Percentiles rank a stretch among this genome's conserved stretches.
Conservation (phyloP, 2,888 invertebrate species). For the Byasa hedistus region DNA sequence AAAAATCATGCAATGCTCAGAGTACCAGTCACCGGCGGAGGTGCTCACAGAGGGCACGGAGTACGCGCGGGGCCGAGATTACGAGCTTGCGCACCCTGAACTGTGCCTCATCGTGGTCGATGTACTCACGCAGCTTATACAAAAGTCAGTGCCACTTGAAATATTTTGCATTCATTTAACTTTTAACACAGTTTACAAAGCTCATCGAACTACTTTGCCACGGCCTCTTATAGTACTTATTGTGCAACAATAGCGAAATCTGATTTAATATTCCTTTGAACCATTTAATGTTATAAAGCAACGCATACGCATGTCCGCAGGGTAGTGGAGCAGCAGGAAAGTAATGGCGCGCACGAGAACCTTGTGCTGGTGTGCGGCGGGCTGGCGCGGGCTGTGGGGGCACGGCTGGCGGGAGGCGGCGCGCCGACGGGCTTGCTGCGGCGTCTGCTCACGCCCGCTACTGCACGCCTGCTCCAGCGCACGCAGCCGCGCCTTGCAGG, state of each 20-base stretch:
- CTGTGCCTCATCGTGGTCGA: constrained; percentile 81
- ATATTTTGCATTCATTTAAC: too few species aligned
- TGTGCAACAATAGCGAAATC: too few species aligned
- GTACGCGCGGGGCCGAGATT: constrained; percentile 44
- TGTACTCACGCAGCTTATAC: constrained; percentile 77
- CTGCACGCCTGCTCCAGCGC: constrained; percentile 50
- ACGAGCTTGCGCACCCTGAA: constrained; percentile 79
- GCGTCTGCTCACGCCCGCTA: constrained; percentile 43
- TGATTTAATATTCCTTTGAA: too few species aligned
- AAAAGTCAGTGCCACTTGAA: constrained; percentile 61
- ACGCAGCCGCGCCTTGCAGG: constrained; percentile 22
- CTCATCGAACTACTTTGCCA: too few species aligned
- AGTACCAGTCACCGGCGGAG: constrained; percentile 36
- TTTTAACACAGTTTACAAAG: too few species aligned
- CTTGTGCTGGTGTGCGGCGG: constrained; percentile 52
- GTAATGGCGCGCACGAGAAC: constrained; percentile 37
- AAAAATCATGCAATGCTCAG: not conserved
- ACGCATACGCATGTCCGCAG: not conserved
- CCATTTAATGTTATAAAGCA: too few species aligned
- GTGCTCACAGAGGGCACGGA: constrained; percentile 48
- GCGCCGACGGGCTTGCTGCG: constrained; percentile 37
- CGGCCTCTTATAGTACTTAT: too few species aligned
- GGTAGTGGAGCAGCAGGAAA: constrained; percentile 30
- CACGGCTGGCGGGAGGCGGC: constrained; percentile 48
- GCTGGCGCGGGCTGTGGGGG: constrained; percentile 57